A percentile compares a stretch with the other conserved stretches of the same genome.
phyloP scores from a whole-genome alignment of 2,797 vertebrate species.

The Takifugu rubripes region DNA sequence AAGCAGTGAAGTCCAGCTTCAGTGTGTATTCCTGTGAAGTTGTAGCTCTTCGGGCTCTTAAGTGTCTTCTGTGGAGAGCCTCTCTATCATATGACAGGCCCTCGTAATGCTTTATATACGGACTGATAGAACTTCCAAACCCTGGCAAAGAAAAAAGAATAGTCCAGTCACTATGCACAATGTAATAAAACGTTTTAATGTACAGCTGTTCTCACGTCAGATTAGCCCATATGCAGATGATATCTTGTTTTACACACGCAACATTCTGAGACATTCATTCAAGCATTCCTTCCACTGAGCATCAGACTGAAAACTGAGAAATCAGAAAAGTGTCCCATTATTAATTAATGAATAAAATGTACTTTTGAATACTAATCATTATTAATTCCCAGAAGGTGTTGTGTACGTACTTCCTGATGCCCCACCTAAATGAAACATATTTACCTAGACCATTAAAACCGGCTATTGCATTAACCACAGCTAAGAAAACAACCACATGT shows the following conservation, averaged over 20 bases:
- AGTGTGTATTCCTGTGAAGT: conserved; percentile 43
- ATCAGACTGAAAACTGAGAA: too few species aligned
- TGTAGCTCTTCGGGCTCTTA: conserved; percentile 53
- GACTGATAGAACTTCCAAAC: conserved; percentile 51
- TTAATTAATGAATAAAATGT: too few species aligned
- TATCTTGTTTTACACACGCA: too few species aligned
- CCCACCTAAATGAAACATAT: conserved; percentile 8
- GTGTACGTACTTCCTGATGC: background rate
- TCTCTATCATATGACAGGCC: conserved; percentile 62
- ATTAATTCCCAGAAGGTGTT: too few species aligned
- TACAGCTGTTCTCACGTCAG: too few species aligned
- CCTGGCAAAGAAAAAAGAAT: conserved; percentile 38
- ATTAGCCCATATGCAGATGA: too few species aligned
- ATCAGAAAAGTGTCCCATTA: too few species aligned
- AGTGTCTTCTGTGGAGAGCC: conserved; percentile 63
- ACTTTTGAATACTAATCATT: too few species aligned
- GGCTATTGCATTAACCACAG: conserved; percentile 13
- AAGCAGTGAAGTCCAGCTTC: conserved; percentile 71
- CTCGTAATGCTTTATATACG: conserved; percentile 72
- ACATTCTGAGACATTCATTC: too few species aligned
- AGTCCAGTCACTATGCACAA: background rate
- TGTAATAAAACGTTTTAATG: background rate
- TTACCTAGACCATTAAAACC: conserved; percentile 4
- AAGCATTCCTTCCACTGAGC: too few species aligned
- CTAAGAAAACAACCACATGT: background rate